Base-by-base conservation (phyloP, 2,113 vertebrate genomes). In the Tichodroma muraria region DNA sequence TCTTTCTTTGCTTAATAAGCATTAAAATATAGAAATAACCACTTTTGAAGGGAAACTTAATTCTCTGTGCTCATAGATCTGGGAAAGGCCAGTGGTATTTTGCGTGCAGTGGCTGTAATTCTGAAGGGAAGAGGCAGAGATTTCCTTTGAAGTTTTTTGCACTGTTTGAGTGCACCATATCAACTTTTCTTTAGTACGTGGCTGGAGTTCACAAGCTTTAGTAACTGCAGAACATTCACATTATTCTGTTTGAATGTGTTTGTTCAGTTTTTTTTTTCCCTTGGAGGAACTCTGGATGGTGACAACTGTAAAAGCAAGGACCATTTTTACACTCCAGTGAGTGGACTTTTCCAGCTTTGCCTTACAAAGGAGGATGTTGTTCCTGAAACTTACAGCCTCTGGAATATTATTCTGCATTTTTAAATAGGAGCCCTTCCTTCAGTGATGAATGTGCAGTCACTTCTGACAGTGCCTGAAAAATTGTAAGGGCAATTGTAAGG, bases 141-240 rank as follows among this genome's bases (percentile, higher is more conserved):
- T 47, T 83, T 68, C 24, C 18, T 79, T 31, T 11, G 11, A 52
- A 47, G 20, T 7, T 15, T 24, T 68, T 54, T 61, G 18, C 16
- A 0, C 8, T 40, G 13, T 66, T 57, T 27, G 18, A 72, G 47
- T 35, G 25, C 56, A 27, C 2, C 0, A 23, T 44, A 4, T 22
- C 30, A 45, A 1, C 38, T 56, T 60, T 52, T 23, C 20, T 64
- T 40, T 25, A 52, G n/a, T 35, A 6, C 0, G 0, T 57, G 42
- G 21, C 40, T 68, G 31, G 28, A 72, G 25, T 70, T 88, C 79
- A 22, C 8, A 17, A 27, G 23, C 47, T 81, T 35, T 81, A 42
- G 52, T 44, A 60, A 64, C 28, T 90, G 14, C 6, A 37, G 35
- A 80, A 35, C 8, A 3, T 66, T 90, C n/a, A n/a, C 19, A 8